Evolutionary conservation across 2,888 invertebrate genomes (phyloP).

Genomic region (Cephus rjabovi): DNA sequence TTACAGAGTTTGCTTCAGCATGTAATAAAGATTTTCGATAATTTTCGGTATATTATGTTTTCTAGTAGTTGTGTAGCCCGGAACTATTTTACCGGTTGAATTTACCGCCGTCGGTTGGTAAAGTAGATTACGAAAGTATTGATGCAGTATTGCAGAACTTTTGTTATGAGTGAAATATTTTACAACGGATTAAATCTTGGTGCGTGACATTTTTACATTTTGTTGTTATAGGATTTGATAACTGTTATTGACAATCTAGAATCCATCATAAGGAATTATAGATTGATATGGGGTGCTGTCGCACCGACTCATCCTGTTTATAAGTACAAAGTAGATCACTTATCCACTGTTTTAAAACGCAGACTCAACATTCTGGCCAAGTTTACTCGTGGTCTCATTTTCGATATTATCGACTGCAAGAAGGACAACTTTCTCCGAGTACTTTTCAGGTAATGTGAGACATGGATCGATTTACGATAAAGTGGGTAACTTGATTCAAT

Average conservation of each 20-base stretch:
- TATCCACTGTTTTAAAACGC: conserved; percentile 36
- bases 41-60: background rate
- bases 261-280: conserved; percentile 32
- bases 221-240: background rate
- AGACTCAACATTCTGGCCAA: conserved; percentile 46
- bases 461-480: background rate
- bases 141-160: background rate
- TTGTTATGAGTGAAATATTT: conserved; percentile 2
- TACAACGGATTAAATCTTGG: background rate
- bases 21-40: background rate
- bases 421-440: conserved; percentile 40
- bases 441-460: conserved; percentile 44
- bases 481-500: background rate
- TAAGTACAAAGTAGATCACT: conserved; percentile 42
- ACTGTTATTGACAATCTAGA: conserved; percentile 35
- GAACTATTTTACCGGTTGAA: background rate
- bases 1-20: background rate
- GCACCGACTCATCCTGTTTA: conserved; percentile 41
- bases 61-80: background rate
- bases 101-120: background rate
- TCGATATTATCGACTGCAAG: conserved; percentile 41
- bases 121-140: background rate
- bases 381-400: conserved; percentile 41
- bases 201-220: background rate
- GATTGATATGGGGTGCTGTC: conserved; percentile 24